These are phyloP conservation scores for Microctonus brassicae DNA, from an alignment of 2,888 invertebrate species.

Conservation along the genomic window DNA sequence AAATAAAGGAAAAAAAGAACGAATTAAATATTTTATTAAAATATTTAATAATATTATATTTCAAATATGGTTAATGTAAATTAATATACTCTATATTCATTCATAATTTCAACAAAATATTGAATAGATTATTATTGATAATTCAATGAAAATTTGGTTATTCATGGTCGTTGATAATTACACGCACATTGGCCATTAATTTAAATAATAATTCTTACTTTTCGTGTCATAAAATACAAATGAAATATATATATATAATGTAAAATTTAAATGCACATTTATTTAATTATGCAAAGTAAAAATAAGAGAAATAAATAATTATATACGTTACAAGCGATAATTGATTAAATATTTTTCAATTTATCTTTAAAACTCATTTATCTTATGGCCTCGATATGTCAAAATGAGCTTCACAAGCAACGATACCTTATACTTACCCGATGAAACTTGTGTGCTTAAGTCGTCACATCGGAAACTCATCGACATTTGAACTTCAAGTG, in stretches of 20 bases:
- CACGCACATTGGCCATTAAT: neutral
- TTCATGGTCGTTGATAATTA: neutral
- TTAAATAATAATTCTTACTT: neutral
- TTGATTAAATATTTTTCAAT: neutral
- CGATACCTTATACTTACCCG: neutral
- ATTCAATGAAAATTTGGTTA: neutral
- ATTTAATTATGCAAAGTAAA: no score
- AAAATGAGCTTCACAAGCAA: neutral
- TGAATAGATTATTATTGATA: neutral
- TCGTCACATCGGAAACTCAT: neutral
- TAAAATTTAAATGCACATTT: no score
- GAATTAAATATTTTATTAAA: no score
- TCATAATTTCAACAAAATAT: neutral
- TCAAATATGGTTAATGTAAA: neutral
- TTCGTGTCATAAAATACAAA: no score
- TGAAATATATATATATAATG: no score
- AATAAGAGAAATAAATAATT: no score
- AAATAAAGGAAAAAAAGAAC: neutral
- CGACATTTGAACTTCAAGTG: neutral
- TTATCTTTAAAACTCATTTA: neutral
- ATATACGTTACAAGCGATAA: neutral
- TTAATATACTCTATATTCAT: neutral
- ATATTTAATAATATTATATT: neutral
- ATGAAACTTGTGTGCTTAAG: neutral
- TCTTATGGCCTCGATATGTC: neutral